These are phyloP conservation scores for Tiphia femorata DNA, from an alignment of 2,888 invertebrate species.

Conservation along the genomic window DNA sequence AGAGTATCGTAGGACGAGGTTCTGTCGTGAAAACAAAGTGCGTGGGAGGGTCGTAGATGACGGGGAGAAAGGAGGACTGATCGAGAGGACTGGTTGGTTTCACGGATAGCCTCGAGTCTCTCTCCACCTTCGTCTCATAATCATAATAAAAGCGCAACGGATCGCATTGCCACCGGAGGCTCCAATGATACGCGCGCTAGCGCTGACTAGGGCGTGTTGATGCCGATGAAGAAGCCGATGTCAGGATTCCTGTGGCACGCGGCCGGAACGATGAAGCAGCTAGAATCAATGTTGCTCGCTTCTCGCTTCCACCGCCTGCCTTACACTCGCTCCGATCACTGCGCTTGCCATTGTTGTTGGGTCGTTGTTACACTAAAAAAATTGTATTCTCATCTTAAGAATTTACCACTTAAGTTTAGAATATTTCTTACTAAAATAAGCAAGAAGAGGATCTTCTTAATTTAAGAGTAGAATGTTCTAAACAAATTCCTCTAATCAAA, in stretches of 20 bases:
- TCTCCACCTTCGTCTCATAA: conserved; percentile 47
- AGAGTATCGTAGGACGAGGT: too few relatives aligned
- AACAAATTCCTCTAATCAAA: too few relatives aligned
- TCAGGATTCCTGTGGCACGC: conserved; percentile 10
- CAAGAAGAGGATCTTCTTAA: too few relatives aligned
- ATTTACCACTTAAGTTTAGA: too few relatives aligned
- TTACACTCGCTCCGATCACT: neutral
- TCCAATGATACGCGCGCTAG: conserved; percentile 32
- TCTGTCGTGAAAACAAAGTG: too few relatives aligned
- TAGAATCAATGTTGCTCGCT: conserved; percentile 17
- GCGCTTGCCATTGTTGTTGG: neutral
- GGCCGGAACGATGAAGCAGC: conserved; percentile 6
- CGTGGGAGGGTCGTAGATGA: conserved; percentile 5
- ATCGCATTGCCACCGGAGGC: conserved; percentile 40
- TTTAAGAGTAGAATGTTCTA: too few relatives aligned
- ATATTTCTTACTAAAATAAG: too few relatives aligned
- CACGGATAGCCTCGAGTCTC: conserved; percentile 43
- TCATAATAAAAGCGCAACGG: conserved; percentile 51
- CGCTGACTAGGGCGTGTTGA: conserved; percentile 33
- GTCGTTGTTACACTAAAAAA: neutral
- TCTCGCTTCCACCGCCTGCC: conserved; percentile 2
- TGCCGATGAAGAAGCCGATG: conserved; percentile 18
- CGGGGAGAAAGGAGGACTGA: conserved; percentile 17
- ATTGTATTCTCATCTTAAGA: too few relatives aligned
- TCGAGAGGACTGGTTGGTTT: conserved; percentile 25